Evolutionary conservation across 2,113 vertebrate genomes (phyloP).

Genomic region (Oenanthe oenanthe): DNA sequence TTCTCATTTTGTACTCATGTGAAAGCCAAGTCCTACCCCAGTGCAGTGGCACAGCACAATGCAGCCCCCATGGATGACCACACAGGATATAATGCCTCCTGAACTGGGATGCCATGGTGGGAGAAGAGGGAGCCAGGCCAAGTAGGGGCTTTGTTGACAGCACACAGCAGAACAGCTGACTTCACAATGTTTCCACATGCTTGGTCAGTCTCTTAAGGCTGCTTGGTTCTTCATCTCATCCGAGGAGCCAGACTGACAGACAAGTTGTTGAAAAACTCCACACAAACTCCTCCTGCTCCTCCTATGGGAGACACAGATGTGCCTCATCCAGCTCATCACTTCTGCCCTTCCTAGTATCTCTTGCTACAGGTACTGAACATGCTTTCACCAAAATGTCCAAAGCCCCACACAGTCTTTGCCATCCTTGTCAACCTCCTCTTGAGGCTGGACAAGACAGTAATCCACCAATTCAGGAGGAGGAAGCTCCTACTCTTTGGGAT

Average conservation of each 20-base stretch:
- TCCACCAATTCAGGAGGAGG: not conserved
- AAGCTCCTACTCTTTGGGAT: not conserved
- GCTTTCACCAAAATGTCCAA: not conserved
- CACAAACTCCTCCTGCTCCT: not conserved
- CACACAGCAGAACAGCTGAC: not conserved
- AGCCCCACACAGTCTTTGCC: not conserved
- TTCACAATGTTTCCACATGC: not conserved
- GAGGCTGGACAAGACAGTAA: not conserved
- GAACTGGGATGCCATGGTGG: not conserved
- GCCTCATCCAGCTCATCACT: not conserved
- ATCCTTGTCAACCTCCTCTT: not conserved
- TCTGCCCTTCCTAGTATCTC: not conserved
- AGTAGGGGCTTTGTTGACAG: not conserved
- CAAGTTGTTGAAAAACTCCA: accelerated
- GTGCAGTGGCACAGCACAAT: not conserved
- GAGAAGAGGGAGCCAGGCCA: not conserved
- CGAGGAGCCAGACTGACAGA: not conserved
- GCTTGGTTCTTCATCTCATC: not conserved
- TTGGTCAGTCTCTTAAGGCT: not conserved
- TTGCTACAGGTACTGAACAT: not conserved
- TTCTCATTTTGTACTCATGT: not conserved
- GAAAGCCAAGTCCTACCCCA: not conserved
- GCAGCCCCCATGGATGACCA: not conserved
- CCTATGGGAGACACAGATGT: not conserved
- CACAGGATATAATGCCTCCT: not conserved